phyloP scores from a whole-genome alignment of 2,888 invertebrate species.

The Drosophila acutilabella region DNA sequence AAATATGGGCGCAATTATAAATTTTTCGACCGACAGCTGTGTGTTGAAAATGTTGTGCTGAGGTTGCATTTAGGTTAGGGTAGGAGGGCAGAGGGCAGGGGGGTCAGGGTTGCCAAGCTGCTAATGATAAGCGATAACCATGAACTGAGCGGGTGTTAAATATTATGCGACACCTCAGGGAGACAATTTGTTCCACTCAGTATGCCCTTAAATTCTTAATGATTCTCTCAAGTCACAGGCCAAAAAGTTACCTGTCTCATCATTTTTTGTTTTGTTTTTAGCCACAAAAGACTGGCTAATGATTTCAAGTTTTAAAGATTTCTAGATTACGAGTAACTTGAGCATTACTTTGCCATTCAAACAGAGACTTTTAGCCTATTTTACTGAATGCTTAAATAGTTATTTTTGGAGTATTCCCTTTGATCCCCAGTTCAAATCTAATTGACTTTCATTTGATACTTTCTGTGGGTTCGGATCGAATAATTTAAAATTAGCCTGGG shows the following conservation, averaged over 20 bases:
- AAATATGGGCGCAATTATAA: slow-evolving; percentile 59
- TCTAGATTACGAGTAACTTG: slow-evolving; percentile 9
- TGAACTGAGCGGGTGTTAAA: slow-evolving; percentile 67
- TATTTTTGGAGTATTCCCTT: not conserved
- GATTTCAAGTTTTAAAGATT: slow-evolving; percentile 4
- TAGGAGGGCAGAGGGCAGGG: not conserved
- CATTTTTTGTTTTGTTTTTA: not conserved
- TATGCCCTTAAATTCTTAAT: slow-evolving; percentile 34
- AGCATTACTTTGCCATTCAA: not conserved
- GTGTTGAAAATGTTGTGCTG: slow-evolving; percentile 5
- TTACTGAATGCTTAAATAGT: not conserved
- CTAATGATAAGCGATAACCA: slow-evolving; percentile 65
- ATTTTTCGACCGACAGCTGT: slow-evolving; percentile 35
- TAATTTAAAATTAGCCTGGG: not conserved
- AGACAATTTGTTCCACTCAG: slow-evolving; percentile 51
- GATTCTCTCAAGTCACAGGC: slow-evolving; percentile 12
- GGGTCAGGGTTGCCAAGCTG: slow-evolving; percentile 41
- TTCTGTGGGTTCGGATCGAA: not conserved
- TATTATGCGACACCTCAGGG: slow-evolving; percentile 71
- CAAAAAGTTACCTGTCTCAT: slow-evolving; percentile 8
- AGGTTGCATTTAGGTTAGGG: not conserved
- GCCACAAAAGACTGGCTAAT: not conserved
- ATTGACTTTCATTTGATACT: not conserved
- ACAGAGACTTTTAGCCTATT: not conserved
- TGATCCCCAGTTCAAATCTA: not conserved